phyloP scores from a whole-genome alignment of 2,113 vertebrate species.

The Platycercus adscitus region DNA sequence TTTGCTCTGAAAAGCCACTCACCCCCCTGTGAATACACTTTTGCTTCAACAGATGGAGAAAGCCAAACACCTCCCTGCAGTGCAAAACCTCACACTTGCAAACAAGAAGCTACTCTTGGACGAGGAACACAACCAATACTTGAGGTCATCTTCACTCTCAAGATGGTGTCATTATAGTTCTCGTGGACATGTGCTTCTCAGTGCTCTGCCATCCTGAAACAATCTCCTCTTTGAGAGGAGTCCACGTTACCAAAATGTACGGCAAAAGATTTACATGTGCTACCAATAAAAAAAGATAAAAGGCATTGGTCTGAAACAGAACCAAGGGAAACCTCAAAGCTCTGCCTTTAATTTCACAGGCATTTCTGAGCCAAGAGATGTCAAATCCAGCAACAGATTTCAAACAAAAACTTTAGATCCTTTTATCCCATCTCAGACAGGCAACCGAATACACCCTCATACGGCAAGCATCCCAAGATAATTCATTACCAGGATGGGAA shows the following conservation, averaged over 20 bases:
- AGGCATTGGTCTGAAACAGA: constrained; percentile 10
- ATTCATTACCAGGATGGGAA: background rate
- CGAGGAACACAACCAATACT: background rate
- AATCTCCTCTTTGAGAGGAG: background rate
- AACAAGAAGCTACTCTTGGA: background rate
- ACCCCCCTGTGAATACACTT: background rate
- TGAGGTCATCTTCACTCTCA: background rate
- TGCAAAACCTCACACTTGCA: background rate
- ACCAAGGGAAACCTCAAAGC: constrained; percentile 31
- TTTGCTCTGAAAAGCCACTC: background rate
- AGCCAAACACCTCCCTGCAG: background rate
- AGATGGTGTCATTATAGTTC: background rate
- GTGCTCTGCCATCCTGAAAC: background rate
- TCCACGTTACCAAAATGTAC: background rate
- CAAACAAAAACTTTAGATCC: constrained; percentile 10
- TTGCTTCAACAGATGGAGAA: background rate
- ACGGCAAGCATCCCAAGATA: background rate
- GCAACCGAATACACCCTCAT: background rate
- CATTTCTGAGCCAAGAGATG: constrained; percentile 22
- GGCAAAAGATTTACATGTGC: constrained; percentile 5
- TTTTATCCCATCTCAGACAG: background rate
- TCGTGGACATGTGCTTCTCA: background rate
- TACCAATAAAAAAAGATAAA: constrained; percentile 28
- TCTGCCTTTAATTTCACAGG: constrained; percentile 52
- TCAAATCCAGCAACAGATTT: background rate